A percentile compares a stretch with the other conserved stretches of the same genome.
These are phyloP conservation scores for Sebastes minor DNA, from an alignment of 2,797 vertebrate genomes.

Conservation along the genomic window DNA sequence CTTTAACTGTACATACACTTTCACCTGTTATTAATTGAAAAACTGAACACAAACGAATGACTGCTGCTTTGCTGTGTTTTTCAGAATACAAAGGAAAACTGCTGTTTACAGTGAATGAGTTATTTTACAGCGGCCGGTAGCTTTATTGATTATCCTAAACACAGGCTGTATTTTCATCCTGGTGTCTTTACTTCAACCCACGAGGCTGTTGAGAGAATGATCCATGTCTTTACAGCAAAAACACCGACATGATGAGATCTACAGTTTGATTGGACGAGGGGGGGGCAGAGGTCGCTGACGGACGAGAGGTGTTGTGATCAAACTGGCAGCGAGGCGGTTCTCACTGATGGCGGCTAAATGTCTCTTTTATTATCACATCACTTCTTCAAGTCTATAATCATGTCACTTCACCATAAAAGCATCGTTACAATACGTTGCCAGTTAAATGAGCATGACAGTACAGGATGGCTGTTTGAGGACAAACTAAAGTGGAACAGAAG, in stretches of 20 bases:
- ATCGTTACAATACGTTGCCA: conserved; percentile 68
- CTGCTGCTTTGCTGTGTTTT: conserved; percentile 1
- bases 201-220: background rate
- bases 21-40: conserved; percentile 24
- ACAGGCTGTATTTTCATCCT: conserved; percentile 8
- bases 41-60: conserved; percentile 33
- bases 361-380: conserved; percentile 57
- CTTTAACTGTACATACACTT: conserved; percentile 51
- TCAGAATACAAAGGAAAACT: conserved; percentile 34
- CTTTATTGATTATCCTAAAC: conserved; percentile 30
- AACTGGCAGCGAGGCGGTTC: conserved; percentile 34
- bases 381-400: conserved; percentile 61
- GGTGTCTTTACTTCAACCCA: background rate
- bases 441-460: conserved; percentile 67
- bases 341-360: conserved; percentile 36
- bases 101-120: conserved; percentile 39
- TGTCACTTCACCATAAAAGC: conserved; percentile 67
- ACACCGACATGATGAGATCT: conserved; percentile 57
- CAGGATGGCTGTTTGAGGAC: conserved; percentile 39
- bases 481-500: conserved; percentile 30
- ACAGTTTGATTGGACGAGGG: conserved; percentile 40
- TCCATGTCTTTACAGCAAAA: conserved; percentile 32
- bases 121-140: conserved; percentile 80
- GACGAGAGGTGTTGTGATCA: conserved; percentile 24
- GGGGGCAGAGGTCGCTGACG: conserved; percentile 20